Percentiles rank a stretch among this genome's conserved stretches.
phyloP scores from a whole-genome alignment of 2,113 vertebrate genomes.

The Baryphthengus martii region DNA sequence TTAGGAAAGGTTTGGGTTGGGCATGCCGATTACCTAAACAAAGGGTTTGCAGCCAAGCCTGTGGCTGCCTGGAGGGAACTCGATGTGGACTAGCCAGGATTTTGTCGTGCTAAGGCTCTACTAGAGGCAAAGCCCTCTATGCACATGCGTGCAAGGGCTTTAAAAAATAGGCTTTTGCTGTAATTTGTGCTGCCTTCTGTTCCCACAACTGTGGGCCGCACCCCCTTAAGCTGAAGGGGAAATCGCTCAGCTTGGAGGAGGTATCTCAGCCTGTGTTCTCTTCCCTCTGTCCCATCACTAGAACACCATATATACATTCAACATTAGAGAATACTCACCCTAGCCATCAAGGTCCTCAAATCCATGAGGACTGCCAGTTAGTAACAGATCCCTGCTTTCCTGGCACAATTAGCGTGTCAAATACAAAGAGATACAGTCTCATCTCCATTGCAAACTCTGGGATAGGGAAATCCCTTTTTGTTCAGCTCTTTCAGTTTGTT shows the following conservation, averaged over 20 bases:
- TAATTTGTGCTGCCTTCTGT: neutral
- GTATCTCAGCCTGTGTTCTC: neutral
- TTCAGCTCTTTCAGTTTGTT: neutral
- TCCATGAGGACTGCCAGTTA: rapidly evolving
- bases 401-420: neutral
- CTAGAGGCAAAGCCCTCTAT: neutral
- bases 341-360: neutral
- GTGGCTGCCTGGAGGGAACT: neutral
- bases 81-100: rapidly evolving
- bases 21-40: neutral
- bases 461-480: neutral
- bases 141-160: rapidly evolving
- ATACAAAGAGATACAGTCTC: neutral
- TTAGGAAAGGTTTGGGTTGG: neutral
- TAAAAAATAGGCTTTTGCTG: neutral
- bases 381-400: neutral
- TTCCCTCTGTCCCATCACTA: neutral
- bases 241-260: neutral
- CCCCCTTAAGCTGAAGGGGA: neutral
- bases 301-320: neutral
- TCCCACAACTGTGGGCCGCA: rapidly evolving
- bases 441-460: neutral
- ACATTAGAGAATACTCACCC: neutral
- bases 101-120: neutral
- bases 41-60: neutral